A percentile compares a stretch with the other conserved stretches of the same genome.
Conservation (phyloP, 2,797 vertebrate genomes). For the Sphaeramia orbicularis region DNA sequence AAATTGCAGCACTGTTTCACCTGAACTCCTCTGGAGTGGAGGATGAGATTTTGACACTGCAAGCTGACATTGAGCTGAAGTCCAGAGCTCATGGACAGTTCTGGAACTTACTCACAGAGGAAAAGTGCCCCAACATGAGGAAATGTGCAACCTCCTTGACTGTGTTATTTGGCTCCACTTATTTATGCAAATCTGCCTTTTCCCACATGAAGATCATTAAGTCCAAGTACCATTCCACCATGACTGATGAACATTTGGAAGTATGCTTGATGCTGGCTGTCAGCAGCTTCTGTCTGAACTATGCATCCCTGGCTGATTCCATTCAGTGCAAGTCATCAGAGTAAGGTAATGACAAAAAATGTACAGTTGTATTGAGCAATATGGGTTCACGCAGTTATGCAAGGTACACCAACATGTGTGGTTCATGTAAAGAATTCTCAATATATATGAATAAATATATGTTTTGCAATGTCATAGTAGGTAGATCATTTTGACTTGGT, state of each 20-base stretch:
- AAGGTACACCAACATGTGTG: no score
- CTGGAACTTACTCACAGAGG: conserved; percentile 15
- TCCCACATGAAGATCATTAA: conserved; percentile 29
- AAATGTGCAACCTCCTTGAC: conserved; percentile 22
- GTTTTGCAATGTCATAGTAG: no score
- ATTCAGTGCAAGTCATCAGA: no score
- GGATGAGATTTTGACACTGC: conserved; percentile 36
- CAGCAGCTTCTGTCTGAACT: no score
- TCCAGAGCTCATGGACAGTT: conserved; percentile 30
- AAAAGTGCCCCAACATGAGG: conserved; percentile 19
- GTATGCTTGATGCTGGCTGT: no score
- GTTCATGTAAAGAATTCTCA: no score
- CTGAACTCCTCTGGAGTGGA: conserved; percentile 20
- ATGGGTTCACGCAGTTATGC: neutral
- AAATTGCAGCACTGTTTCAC: conserved; percentile 30
- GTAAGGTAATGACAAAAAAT: neutral
- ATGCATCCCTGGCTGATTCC: no score
- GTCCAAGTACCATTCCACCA: conserved; percentile 31
- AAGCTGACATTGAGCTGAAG: conserved; percentile 18
- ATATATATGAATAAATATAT: no score
- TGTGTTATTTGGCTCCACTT: conserved; percentile 24
- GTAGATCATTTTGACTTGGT: no score
- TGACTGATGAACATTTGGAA: conserved; percentile 24
- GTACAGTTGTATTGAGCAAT: neutral
- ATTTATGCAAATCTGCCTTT: conserved; percentile 19